A percentile compares a stretch with the other conserved stretches of the same genome.
These are phyloP conservation scores for Tupaia chinensis DNA, from an alignment of 2,113 vertebrate genomes.

Conservation along the genomic window DNA sequence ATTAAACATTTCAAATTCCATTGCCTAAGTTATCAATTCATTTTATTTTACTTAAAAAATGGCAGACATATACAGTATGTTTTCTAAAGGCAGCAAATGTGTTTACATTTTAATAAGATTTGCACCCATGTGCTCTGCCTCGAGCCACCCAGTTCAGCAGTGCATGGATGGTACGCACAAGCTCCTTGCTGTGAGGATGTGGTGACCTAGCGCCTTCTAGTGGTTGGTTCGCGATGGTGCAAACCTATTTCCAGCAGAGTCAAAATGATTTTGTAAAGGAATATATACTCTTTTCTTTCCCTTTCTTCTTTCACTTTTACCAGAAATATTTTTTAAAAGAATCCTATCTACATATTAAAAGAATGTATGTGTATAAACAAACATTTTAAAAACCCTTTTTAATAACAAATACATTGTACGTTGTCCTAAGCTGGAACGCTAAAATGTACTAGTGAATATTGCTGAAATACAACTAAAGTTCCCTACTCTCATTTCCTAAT, in stretches of 20 bases:
- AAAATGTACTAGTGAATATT: background rate
- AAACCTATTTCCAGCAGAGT: background rate
- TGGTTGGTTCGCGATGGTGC: background rate
- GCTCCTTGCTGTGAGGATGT: background rate
- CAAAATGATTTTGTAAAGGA: background rate
- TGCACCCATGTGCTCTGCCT: background rate
- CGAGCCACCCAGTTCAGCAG: background rate
- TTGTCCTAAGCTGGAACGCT: background rate
- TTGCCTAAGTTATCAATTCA: slow-evolving; percentile 18
- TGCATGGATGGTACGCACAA: accelerated
- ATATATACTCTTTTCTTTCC: background rate
- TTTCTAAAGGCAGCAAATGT: background rate
- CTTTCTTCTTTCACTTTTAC: background rate
- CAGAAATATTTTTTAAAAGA: background rate
- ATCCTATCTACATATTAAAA: background rate
- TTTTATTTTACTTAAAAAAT: background rate
- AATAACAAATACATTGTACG: slow-evolving; percentile 1
- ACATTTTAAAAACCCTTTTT: background rate
- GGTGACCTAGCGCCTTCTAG: slow-evolving; percentile 62
- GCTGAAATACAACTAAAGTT: background rate
- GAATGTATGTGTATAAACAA: background rate
- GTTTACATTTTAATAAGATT: background rate
- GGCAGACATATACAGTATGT: background rate
- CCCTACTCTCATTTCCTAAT: background rate
- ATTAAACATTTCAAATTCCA: background rate